A percentile compares a stretch with the other conserved stretches of the same genome.
Conservation (phyloP, 2,797 vertebrate species). For the Phalanger gymnotis region DNA sequence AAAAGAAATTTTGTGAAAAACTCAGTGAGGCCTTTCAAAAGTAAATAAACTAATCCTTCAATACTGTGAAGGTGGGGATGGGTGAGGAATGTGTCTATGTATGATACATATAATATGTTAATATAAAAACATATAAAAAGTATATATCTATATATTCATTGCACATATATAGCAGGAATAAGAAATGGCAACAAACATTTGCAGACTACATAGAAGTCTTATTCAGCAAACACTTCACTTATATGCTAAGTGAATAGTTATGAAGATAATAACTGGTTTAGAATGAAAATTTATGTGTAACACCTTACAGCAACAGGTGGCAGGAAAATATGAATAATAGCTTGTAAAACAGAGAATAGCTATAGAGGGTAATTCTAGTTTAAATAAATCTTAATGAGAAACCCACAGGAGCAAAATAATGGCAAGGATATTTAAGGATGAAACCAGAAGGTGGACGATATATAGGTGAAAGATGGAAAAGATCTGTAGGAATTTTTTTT, state of each 20-base stretch:
- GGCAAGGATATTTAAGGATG: background rate
- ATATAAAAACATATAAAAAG: background rate
- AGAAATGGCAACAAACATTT: background rate
- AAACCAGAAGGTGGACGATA: background rate
- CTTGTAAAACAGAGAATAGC: background rate
- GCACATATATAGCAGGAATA: background rate
- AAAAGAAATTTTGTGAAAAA: constrained; percentile 1
- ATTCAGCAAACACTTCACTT: background rate
- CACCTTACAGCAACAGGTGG: background rate
- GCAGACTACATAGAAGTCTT: background rate
- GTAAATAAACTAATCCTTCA: background rate
- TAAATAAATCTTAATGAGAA: background rate
- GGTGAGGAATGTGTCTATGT: background rate
- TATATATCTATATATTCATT: background rate
- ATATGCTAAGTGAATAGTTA: background rate
- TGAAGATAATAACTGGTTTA: background rate
- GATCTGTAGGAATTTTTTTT: background rate
- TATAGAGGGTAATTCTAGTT: background rate
- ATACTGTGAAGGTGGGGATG: background rate
- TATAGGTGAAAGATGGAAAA: background rate
- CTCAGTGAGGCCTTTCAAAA: background rate
- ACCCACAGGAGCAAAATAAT: background rate
- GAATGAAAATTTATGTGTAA: background rate
- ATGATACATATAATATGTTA: background rate
- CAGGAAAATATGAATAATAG: background rate